Conservation (phyloP, 2,113 vertebrate genomes). For the Chrysemys picta region DNA sequence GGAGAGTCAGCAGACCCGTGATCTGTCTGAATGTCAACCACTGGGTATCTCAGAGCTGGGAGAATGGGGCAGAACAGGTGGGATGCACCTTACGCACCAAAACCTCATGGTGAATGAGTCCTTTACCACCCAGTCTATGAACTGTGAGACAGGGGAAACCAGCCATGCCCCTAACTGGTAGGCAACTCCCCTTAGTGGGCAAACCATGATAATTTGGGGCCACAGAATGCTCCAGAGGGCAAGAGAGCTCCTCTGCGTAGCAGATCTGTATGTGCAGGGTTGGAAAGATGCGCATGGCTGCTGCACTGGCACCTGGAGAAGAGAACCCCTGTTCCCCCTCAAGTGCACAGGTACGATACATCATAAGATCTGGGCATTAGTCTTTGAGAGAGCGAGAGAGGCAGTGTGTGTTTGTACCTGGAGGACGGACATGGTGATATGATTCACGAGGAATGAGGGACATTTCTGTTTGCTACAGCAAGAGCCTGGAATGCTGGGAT, state of each 20-base stretch:
- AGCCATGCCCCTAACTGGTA: background rate
- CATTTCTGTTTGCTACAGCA: background rate
- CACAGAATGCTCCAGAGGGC: background rate
- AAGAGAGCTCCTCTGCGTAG: background rate
- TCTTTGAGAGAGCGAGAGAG: background rate
- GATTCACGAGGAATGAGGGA: background rate
- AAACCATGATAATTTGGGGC: background rate
- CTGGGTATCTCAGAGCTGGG: no score
- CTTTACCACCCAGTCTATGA: no score
- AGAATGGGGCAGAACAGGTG: no score
- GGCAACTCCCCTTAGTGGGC: background rate
- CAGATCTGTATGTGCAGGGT: no score
- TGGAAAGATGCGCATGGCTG: background rate
- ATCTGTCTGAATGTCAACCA: no score
- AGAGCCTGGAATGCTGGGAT: background rate
- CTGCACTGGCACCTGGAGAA: background rate
- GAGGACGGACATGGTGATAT: background rate
- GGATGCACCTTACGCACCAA: no score
- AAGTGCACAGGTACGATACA: background rate
- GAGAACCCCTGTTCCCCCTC: background rate
- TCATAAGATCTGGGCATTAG: background rate
- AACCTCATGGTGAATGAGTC: no score
- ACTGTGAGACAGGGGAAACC: no score
- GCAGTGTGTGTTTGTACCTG: background rate
- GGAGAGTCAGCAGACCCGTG: background rate